A percentile compares a stretch with the other conserved stretches of the same genome.
These are phyloP conservation scores for Phasia obesa DNA, from an alignment of 2,888 invertebrate genomes.

Conservation along the genomic window DNA sequence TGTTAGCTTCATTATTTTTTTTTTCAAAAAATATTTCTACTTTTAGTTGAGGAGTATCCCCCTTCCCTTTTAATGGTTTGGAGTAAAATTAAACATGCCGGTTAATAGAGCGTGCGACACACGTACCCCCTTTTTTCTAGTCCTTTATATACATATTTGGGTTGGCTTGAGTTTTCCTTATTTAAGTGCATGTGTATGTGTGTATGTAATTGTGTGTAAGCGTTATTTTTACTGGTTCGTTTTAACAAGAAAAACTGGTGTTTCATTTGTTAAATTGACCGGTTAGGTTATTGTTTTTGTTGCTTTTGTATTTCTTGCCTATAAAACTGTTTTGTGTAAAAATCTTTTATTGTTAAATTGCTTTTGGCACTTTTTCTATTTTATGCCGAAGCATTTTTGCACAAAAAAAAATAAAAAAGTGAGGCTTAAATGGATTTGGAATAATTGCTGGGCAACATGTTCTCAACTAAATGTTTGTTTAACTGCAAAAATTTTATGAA, in stretches of 20 bases:
- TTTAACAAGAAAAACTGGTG: conserved; percentile 46
- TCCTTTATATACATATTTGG: not conserved
- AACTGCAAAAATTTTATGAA: too few relatives aligned
- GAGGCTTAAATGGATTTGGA: conserved; percentile 53
- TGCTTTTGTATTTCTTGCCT: conserved; percentile 7
- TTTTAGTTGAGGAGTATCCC: conserved; percentile 1
- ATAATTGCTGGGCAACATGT: conserved; percentile 56
- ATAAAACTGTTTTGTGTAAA: conserved; percentile 10
- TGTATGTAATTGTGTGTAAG: not conserved
- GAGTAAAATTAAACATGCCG: conserved; percentile 45
- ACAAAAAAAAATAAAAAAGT: not conserved
- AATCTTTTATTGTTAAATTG: conserved; percentile 40
- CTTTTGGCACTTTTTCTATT: conserved; percentile 29
- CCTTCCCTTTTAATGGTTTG: conserved; percentile 33
- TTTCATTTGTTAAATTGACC: conserved; percentile 50
- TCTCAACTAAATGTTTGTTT: not conserved
- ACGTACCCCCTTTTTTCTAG: conserved; percentile 23
- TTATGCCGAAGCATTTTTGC: conserved; percentile 1
- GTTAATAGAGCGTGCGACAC: conserved; percentile 66
- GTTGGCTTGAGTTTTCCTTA: too few relatives aligned
- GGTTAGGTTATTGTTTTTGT: not conserved
- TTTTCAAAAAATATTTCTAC: not conserved
- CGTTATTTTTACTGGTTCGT: not conserved
- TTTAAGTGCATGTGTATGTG: not conserved
- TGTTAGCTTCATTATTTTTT: not conserved